Evolutionary conservation across 2,888 invertebrate species (phyloP).

Genomic region (Drosophila infuscata): DNA sequence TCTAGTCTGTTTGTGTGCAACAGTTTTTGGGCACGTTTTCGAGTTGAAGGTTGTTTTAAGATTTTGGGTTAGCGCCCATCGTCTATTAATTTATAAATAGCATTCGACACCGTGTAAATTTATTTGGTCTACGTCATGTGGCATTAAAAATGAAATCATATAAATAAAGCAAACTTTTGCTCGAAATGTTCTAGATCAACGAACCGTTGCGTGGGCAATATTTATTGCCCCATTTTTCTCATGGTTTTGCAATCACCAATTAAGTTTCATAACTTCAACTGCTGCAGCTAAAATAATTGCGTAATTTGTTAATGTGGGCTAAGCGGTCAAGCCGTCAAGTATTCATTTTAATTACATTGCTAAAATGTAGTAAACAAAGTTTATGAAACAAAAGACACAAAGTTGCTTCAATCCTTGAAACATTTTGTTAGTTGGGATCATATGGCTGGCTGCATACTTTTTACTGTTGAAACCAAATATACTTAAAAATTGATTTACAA

Average conservation of each 20-base stretch:
- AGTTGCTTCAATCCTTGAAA: slow-evolving; percentile 7
- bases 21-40: background rate
- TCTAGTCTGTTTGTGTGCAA: background rate
- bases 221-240: slow-evolving; percentile 22
- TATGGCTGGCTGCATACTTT: background rate
- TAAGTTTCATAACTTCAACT: slow-evolving; percentile 10
- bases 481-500: background rate
- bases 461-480: background rate
- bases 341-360: background rate
- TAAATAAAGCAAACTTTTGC: slow-evolving; percentile 3
- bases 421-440: background rate
- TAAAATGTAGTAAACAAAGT: background rate
- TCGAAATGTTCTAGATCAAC: slow-evolving; percentile 18
- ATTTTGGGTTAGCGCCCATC: background rate
- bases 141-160: background rate
- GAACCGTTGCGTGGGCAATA: slow-evolving; percentile 36
- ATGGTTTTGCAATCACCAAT: slow-evolving; percentile 4
- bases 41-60: background rate
- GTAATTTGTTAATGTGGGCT: slow-evolving; percentile 20
- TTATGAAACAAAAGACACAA: background rate
- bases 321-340: slow-evolving; percentile 6
- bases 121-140: slow-evolving; percentile 36
- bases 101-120: slow-evolving; percentile 11
- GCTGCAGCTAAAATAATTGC: slow-evolving; percentile 8
- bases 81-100: slow-evolving; percentile 19